These are phyloP conservation scores for Cynocephalus volans DNA, from an alignment of 2,113 vertebrate genomes.

Conservation along the genomic window DNA sequence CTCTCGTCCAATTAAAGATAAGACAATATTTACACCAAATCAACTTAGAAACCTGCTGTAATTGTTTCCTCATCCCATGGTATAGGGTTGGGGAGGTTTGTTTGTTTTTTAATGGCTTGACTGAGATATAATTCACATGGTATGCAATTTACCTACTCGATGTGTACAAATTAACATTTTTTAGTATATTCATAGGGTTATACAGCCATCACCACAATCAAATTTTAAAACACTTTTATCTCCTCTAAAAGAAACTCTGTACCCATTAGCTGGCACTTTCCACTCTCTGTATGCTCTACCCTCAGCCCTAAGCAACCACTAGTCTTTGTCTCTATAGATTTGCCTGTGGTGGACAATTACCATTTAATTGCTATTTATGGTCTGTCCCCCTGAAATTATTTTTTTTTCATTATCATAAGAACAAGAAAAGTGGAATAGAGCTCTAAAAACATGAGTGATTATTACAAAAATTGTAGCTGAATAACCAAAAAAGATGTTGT, in stretches of 20 bases:
- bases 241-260: not conserved
- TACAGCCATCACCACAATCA: constrained; percentile 27
- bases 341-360: not conserved
- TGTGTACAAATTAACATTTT: not conserved
- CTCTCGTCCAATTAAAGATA: constrained; percentile 47
- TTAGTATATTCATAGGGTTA: constrained; percentile 22
- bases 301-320: not conserved
- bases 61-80: constrained; percentile 5
- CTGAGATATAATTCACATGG: constrained; percentile 39
- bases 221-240: constrained; percentile 55
- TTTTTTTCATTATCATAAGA: constrained; percentile 26
- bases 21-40: constrained; percentile 23
- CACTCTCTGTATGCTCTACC: not conserved
- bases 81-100: not conserved
- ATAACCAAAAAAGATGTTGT: not conserved
- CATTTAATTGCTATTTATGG: constrained; percentile 27
- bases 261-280: not conserved
- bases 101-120: not conserved
- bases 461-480: not conserved
- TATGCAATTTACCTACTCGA: not conserved
- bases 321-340: not conserved
- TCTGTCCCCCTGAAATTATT: not conserved
- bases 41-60: constrained; percentile 3
- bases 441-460: not conserved
- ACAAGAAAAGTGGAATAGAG: not conserved